Base-by-base conservation (phyloP, 2,113 vertebrate genomes). In the Tichodroma muraria region DNA sequence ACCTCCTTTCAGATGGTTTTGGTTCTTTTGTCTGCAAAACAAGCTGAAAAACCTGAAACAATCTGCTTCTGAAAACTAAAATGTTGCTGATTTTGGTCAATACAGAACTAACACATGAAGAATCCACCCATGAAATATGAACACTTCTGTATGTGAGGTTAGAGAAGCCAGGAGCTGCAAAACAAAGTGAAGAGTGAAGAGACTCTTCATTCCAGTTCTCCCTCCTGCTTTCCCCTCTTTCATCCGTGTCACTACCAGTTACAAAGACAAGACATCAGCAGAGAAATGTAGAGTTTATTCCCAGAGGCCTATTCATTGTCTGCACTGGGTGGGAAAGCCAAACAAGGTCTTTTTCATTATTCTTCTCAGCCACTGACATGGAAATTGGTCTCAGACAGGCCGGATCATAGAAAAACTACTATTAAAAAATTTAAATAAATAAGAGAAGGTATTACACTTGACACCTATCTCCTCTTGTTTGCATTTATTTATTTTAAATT, bases 1-100 rank as follows among this genome's bases (percentile, higher is more conserved):
- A 93, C 89, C 94, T 95, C 54, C 64, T 93, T 96, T 91, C 80
- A 66, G 80, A 89, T 54, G 83, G 7, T 93, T 96, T 94, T 91
- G 49, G 76, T 92, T 92, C 86, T 91, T 94, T 84, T 82, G 72
- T 91, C 81, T 90, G 84, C 44, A 91, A 95, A 96, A 89, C 71
- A 93, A 91, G 60, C 45, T 86, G 61, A 71, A 92, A 91, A 71
- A 84, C 44, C n/a, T 38, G 42, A 89, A 94, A 40, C 38, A 71
- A 66, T 60, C 59, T 77, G 31, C 35, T 91, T 78, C 80, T 81
- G 76, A 47, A 96, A 88, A 81, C 16, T 15, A 38, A 60, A 83
- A 38, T 56, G 20, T 84, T 84, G 28, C 18, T 82, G 59, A 88
- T 95, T 86, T 89, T 80, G 69, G 25, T 61, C 50, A 64, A 72